Conservation (phyloP, 2,113 vertebrate species). For the Oreochromis aureus region DNA sequence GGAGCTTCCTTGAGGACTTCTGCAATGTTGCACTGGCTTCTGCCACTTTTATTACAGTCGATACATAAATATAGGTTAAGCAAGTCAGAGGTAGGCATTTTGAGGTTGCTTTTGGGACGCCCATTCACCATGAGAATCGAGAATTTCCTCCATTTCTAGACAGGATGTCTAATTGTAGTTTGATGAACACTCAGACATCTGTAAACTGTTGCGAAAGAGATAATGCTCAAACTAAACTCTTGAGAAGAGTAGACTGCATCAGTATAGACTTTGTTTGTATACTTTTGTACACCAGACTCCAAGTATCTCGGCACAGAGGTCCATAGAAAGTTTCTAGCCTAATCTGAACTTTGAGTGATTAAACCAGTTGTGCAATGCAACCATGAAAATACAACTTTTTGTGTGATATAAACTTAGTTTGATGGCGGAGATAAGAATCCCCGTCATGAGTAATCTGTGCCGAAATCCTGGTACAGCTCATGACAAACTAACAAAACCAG, state of each 20-base stretch:
- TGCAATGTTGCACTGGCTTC: neutral
- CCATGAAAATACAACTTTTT: neutral
- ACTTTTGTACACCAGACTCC: neutral
- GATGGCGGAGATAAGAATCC: neutral
- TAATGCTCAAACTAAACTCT: neutral
- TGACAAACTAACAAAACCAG: neutral
- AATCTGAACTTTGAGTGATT: neutral
- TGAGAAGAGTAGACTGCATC: neutral
- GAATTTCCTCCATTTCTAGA: neutral
- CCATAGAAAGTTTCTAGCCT: neutral
- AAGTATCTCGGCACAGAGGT: neutral
- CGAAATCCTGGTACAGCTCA: neutral
- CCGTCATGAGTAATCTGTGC: neutral
- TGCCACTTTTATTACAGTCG: neutral
- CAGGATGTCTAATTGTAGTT: neutral
- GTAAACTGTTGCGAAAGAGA: neutral
- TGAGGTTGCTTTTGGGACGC: rapidly evolving
- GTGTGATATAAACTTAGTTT: neutral
- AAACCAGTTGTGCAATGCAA: neutral
- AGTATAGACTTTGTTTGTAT: neutral
- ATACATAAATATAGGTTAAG: neutral
- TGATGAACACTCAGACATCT: neutral
- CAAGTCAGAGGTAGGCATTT: neutral
- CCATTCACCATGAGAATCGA: neutral
- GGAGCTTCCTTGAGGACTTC: too few species aligned